Conservation (phyloP, 2,797 vertebrate species). For the Rhyacichthys aspro region DNA sequence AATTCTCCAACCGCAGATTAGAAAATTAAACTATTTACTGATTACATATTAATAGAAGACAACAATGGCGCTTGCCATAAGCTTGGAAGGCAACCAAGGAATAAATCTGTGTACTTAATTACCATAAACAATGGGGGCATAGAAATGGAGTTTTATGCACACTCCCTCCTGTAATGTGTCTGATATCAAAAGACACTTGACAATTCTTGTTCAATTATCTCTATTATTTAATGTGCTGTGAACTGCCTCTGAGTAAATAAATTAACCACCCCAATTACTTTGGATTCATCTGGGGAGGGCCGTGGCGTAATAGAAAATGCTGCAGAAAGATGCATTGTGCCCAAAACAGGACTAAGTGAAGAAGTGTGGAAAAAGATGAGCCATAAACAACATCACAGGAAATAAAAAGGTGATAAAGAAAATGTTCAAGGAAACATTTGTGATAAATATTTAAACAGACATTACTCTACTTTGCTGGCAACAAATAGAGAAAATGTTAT, state of each 20-base stretch:
- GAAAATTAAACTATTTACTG: constrained; percentile 99
- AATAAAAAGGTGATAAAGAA: constrained; percentile 40
- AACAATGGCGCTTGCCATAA: constrained; percentile 99
- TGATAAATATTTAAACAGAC: neutral
- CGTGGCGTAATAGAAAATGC: constrained; percentile 88
- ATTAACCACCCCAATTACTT: constrained; percentile 99
- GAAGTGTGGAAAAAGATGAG: constrained; percentile 20
- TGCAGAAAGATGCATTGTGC: constrained; percentile 89
- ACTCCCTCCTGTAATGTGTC: constrained; percentile 99
- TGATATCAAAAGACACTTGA: constrained; percentile 99
- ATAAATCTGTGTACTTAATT: constrained; percentile 99
- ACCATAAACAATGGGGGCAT: constrained; percentile 99
- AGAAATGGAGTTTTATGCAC: constrained; percentile 99
- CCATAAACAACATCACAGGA: constrained; percentile 18
- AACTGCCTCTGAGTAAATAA: constrained; percentile 99
- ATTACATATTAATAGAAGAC: constrained; percentile 99
- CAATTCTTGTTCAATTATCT: constrained; percentile 99
- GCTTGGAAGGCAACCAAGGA: constrained; percentile 99
- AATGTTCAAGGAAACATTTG: constrained; percentile 39
- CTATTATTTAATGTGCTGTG: constrained; percentile 99
- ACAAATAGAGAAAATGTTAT: too few relatives aligned
- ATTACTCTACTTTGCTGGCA: too few relatives aligned
- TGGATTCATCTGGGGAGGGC: constrained; percentile 97
- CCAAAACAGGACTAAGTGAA: constrained; percentile 74
- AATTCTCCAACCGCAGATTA: constrained; percentile 99